Conservation (phyloP, 2,797 vertebrate species). For the Amblyraja radiata region DNA sequence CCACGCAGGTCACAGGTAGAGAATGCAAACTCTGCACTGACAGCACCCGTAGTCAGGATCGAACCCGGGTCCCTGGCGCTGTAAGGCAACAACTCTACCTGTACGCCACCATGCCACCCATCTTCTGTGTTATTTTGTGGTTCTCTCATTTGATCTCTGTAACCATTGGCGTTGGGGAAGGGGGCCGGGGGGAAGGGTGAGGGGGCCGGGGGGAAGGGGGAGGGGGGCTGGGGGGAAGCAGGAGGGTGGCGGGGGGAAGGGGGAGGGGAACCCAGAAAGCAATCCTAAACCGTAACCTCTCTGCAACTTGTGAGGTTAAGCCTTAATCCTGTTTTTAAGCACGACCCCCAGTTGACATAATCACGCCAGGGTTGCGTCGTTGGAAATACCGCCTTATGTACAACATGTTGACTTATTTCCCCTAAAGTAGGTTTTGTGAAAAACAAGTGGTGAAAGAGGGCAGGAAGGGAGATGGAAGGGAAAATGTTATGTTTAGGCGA, state of each 20-base stretch:
- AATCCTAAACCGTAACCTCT: not conserved
- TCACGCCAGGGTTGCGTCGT: not conserved
- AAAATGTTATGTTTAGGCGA: not conserved
- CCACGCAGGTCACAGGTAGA: no score
- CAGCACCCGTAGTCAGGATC: no score
- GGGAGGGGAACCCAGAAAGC: not conserved
- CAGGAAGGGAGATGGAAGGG: not conserved
- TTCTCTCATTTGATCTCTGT: not conserved
- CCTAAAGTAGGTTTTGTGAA: not conserved
- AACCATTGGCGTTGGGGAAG: not conserved
- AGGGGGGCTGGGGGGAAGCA: no score
- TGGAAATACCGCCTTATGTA: not conserved
- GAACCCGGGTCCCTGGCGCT: no score
- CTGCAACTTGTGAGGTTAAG: not conserved
- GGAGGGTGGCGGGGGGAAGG: not conserved
- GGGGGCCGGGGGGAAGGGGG: not conserved
- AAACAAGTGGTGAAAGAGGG: not conserved
- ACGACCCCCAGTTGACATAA: not conserved
- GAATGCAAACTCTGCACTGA: no score
- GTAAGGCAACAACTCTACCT: no score
- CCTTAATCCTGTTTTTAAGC: not conserved
- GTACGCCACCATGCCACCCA: no score
- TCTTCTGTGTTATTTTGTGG: not conserved
- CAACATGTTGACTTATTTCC: not conserved
- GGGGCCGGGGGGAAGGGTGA: not conserved